Base-by-base conservation (phyloP, 1,140 invertebrate species). In the Tetranychus cinnabarinus region DNA sequence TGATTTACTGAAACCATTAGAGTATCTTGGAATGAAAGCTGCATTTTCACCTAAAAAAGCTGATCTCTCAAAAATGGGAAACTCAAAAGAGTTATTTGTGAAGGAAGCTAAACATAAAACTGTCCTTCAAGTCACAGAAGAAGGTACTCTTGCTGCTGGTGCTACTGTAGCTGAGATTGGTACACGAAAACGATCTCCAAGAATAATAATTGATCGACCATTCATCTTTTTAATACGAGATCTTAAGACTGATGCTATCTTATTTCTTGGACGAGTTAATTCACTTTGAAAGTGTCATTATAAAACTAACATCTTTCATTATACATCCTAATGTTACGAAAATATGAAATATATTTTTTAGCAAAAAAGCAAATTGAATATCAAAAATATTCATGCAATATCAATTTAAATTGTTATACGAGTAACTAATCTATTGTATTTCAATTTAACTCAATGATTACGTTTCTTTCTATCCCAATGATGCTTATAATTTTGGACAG, bases 111-210 rank as follows among this genome's bases (percentile, higher is more conserved):
- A 85, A 13, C 86, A 89, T 67, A 85, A 85, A 68, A 82, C 84
- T 23, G 79, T 81, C 64, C 83, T 89, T 67, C 81, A 85, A 67
- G 81, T 88, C 0, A 81, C 82, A 62, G 85, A 88, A 70, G 76
- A 84, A 66, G 86, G 86, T 34, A 86, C 81, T 12, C 76, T 80
- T 34, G 85, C 85, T 10, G 75, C 80, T 12, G 83, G 81, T 0
- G 80, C 82, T 6, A 86, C 85, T 62, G 82, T 77, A 1, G 58
- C 65, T 13, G 62, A 45, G 37, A 63, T 66, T 8, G 56, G 57
- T 15, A 58, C n/a, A 39, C 36, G 57, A 46, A 42, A 33, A 45
- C n/a, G 57, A 31, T 10, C 37, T 46, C 42, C n/a, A 3, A 78
- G 79, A 12, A 45, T 58, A n/a, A 34, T 34, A 10, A 77, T 78